These are phyloP conservation scores for Platerodrilus igneus DNA, from an alignment of 2,888 invertebrate species.

Conservation along the genomic window DNA sequence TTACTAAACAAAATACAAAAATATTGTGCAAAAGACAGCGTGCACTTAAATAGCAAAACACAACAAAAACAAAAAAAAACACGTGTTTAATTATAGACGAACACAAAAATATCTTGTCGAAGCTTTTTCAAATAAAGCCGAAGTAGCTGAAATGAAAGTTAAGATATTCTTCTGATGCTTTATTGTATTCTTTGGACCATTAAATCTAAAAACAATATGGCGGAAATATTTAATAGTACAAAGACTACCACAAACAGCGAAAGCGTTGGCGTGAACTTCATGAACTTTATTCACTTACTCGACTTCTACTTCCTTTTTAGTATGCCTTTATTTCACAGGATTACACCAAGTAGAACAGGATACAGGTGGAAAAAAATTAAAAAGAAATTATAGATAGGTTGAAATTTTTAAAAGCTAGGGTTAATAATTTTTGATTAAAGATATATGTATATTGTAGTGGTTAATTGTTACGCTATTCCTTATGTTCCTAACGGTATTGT, in stretches of 20 bases:
- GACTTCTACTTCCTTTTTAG: conserved; percentile 32
- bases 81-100: too few species aligned
- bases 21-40: conserved; percentile 17
- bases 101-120: conserved; percentile 20
- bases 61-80: conserved; percentile 15
- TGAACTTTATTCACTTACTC: conserved; percentile 40
- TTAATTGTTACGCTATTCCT: too few species aligned
- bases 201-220: not conserved
- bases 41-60: conserved; percentile 18
- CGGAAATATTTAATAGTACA: conserved; percentile 12
- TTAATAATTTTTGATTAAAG: too few species aligned
- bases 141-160: conserved; percentile 16
- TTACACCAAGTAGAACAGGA: conserved; percentile 19
- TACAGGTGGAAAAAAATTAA: conserved; percentile 36
- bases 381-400: conserved; percentile 31
- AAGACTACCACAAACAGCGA: conserved; percentile 16
- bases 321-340: conserved; percentile 27
- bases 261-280: conserved; percentile 24
- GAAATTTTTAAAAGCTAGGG: conserved; percentile 17
- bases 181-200: conserved; percentile 14
- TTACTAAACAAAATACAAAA: conserved; percentile 14
- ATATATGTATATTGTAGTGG: too few species aligned
- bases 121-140: conserved; percentile 21
- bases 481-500: too few species aligned
- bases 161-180: conserved; percentile 17